Conservation (phyloP, 2,113 vertebrate genomes). For the Dromiciops gliroides region DNA sequence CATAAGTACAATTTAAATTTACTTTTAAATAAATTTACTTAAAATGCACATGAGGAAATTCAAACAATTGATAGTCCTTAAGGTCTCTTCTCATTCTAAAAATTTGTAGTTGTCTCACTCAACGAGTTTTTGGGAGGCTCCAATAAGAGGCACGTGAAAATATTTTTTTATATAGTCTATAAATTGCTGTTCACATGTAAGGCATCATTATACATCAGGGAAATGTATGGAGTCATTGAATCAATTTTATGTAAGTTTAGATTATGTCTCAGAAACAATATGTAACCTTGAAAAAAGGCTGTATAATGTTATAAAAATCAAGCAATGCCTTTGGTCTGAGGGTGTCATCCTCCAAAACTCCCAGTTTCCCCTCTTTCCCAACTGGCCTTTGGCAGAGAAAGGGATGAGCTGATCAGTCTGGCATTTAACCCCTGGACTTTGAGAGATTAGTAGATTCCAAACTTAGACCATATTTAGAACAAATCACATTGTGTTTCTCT, state of each 20-base stretch:
- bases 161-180: not conserved
- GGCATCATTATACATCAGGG: not conserved
- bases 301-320: conserved; percentile 38
- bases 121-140: conserved; percentile 8
- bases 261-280: conserved; percentile 48
- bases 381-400: not conserved
- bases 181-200: conserved; percentile 37
- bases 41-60: not conserved
- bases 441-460: conserved; percentile 21
- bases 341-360: not conserved
- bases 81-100: not conserved
- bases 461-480: not conserved
- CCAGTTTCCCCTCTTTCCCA: conserved; percentile 5
- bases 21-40: not conserved
- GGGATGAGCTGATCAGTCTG: conserved; percentile 37
- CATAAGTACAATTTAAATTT: not conserved
- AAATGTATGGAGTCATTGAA: conserved; percentile 39
- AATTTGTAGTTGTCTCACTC: not conserved
- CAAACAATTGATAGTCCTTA: not conserved
- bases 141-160: conserved; percentile 22
- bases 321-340: conserved; percentile 36
- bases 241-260: conserved; percentile 6
- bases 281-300: conserved; percentile 12
- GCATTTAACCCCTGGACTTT: not conserved
- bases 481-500: not conserved